Evolutionary conservation across 92 coral and sea anemone genomes (phyloP).

Genomic region (Meandrina meandrites): DNA sequence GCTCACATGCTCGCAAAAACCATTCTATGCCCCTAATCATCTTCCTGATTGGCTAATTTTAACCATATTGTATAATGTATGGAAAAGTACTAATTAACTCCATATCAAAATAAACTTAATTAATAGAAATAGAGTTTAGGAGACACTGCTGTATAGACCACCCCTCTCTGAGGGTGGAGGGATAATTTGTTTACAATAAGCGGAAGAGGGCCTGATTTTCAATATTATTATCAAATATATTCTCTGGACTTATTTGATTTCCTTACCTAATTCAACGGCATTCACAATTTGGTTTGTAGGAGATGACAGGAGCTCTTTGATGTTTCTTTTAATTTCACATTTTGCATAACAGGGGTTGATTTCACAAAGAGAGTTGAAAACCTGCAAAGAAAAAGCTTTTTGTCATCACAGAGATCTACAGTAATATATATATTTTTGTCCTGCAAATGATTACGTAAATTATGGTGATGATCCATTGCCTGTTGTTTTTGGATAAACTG

Average conservation of each 20-base stretch:
- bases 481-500: too few relatives aligned
- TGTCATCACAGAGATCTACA: not conserved
- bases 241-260: not conserved
- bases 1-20: too few relatives aligned
- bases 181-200: not conserved
- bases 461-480: too few relatives aligned
- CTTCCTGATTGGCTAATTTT: too few relatives aligned
- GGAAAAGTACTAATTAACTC: too few relatives aligned
- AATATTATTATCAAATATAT: not conserved
- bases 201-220: not conserved
- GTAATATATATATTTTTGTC: too few relatives aligned
- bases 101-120: too few relatives aligned
- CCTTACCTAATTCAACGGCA: not conserved
- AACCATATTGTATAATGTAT: too few relatives aligned
- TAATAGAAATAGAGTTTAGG: too few relatives aligned
- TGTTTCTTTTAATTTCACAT: slow-evolving; percentile 23
- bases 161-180: not conserved
- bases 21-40: too few relatives aligned
- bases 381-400: not conserved
- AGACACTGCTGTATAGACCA: not conserved
- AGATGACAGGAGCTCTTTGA: slow-evolving; percentile 17
- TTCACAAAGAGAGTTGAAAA: not conserved
- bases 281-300: not conserved
- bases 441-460: too few relatives aligned
- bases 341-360: slow-evolving; percentile 1